These are phyloP conservation scores for Leptobrachium leishanense DNA, from an alignment of 2,113 vertebrate genomes.

Conservation along the genomic window DNA sequence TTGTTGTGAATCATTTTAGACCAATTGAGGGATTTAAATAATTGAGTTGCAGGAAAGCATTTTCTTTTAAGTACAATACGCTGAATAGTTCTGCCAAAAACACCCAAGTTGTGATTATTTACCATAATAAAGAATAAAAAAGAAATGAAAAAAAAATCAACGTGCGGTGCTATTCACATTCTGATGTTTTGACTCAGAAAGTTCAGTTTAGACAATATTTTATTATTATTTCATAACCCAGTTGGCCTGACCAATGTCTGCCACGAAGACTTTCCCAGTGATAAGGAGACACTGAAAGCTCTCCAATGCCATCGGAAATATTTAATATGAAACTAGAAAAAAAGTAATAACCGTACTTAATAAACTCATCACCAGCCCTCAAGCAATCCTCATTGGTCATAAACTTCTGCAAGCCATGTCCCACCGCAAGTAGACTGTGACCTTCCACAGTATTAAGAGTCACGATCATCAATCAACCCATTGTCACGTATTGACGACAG, in stretches of 20 bases:
- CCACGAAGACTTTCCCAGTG: background rate
- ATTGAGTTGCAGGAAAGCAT: conserved; percentile 35
- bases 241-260: background rate
- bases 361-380: too few relatives aligned
- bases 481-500: too few relatives aligned
- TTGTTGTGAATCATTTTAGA: conserved; percentile 7
- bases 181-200: background rate
- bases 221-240: background rate
- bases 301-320: too few relatives aligned
- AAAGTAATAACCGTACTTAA: too few relatives aligned
- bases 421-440: too few relatives aligned
- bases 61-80: conserved; percentile 14
- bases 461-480: too few relatives aligned
- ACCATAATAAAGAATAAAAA: background rate
- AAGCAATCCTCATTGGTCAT: too few relatives aligned
- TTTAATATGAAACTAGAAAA: too few relatives aligned
- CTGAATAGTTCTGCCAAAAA: background rate
- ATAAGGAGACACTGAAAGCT: background rate
- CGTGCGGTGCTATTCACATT: background rate
- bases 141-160: background rate
- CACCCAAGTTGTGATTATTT: background rate
- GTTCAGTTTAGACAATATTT: background rate
- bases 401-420: too few relatives aligned
- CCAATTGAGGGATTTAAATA: conserved; percentile 18
- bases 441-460: too few relatives aligned